Percentiles rank a stretch among this genome's conserved stretches.
Conservation (phyloP, 2,797 vertebrate genomes). For the Strix occidentalis region DNA sequence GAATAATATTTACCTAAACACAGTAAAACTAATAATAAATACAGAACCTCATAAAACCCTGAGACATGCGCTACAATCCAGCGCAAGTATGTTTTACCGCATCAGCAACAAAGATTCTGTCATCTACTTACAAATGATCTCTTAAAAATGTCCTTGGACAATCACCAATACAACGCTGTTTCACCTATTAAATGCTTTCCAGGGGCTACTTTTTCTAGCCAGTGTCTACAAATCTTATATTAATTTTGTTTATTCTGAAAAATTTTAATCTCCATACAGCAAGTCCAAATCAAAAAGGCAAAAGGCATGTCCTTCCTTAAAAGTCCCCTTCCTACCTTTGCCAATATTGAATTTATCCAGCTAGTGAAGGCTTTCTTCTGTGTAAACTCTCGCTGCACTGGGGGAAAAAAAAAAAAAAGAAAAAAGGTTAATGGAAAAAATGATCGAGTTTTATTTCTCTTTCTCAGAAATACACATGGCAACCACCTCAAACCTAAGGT, state of each 20-base stretch:
- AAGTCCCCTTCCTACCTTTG: slow-evolving; percentile 82
- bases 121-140: neutral
- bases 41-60: neutral
- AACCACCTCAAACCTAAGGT: neutral
- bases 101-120: neutral
- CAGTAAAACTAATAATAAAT: neutral
- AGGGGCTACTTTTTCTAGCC: neutral
- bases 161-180: neutral
- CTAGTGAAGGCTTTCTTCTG: slow-evolving; percentile 97
- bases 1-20: neutral
- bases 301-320: neutral
- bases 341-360: slow-evolving; percentile 93
- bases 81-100: neutral
- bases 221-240: neutral
- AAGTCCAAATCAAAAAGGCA: neutral
- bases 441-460: neutral
- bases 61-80: neutral
- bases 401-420: neutral
- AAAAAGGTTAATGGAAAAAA: neutral
- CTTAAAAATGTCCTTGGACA: neutral
- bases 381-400: slow-evolving; percentile 91
- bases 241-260: neutral
- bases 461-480: neutral
- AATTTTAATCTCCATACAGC: neutral
- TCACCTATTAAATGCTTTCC: neutral